Evolutionary conservation across 2,113 vertebrate species (phyloP).

Genomic region (Cygnus atratus): DNA sequence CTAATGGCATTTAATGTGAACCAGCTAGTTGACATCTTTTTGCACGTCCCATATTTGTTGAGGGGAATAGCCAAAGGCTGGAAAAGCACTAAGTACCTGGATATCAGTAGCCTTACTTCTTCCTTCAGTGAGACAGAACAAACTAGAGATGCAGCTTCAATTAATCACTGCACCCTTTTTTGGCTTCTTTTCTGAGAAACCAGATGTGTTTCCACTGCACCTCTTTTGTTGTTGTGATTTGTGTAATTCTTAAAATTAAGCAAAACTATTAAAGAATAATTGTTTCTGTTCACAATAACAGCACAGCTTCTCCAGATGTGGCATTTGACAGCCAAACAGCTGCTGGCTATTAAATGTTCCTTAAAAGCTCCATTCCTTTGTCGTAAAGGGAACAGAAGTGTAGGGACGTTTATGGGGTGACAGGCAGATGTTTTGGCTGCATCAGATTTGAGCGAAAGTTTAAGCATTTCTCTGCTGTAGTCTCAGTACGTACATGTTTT

Average conservation of each 20-base stretch:
- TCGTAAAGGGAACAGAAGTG: slow-evolving; percentile 69
- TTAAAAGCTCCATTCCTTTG: slow-evolving; percentile 63
- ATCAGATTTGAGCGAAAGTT: slow-evolving; percentile 44
- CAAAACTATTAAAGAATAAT: slow-evolving; percentile 64
- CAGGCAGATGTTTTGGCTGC: slow-evolving; percentile 71
- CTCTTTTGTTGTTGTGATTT: slow-evolving; percentile 20
- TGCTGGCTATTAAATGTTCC: slow-evolving; percentile 69
- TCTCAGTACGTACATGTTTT: not conserved
- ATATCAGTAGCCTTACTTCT: not conserved
- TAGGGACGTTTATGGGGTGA: slow-evolving; percentile 71
- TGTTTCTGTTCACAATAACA: slow-evolving; percentile 51
- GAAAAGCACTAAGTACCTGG: not conserved
- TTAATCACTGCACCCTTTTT: not conserved
- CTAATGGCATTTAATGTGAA: not conserved
- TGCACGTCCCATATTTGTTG: not conserved
- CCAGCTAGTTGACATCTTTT: rapidly evolving
- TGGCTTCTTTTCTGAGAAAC: not conserved
- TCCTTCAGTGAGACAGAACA: not conserved
- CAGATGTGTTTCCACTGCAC: slow-evolving; percentile 34
- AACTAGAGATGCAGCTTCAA: slow-evolving; percentile 13
- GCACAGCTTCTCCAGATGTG: slow-evolving; percentile 67
- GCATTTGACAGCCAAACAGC: slow-evolving; percentile 69
- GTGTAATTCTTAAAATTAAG: slow-evolving; percentile 63
- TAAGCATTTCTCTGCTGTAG: slow-evolving; percentile 44
- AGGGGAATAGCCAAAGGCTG: not conserved